Evolutionary conservation across 2,888 invertebrate genomes (phyloP), one percentile per base, ranked within the genome.

Genomic region (Lasioglossum vierecki): DNA sequence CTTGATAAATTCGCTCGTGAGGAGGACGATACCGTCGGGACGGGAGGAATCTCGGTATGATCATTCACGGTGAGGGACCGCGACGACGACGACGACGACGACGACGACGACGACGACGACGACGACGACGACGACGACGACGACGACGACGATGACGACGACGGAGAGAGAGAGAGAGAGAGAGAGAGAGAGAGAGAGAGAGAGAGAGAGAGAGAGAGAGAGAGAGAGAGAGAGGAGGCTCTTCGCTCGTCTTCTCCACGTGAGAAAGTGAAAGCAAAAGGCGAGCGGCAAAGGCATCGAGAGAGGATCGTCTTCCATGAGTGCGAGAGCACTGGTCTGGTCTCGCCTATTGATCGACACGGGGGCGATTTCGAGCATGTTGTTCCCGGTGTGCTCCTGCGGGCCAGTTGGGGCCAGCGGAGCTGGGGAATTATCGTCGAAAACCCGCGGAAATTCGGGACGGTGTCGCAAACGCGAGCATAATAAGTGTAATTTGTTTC

Each of bases 201-300:
- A n/a, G n/a, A n/a, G n/a, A n/a, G n/a, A n/a, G n/a, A n/a, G n/a
- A 8, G 26, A 13, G 70, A n/a, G 35, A 11, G 30, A 39, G 76
- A 79, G 22, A 3, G 4, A 39, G 68, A 1, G 18, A 74, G 1
- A 39, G 68, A 9, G 18, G 79, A 88, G 88, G 85, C 80, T 87
- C 89, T 91, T 88, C 86, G 79, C 86, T 87, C 80, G 88, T 87
- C 86, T 89, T 84, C 85, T 76, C 88, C 92, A 93, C 93, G 93
- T 93, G 93, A 93, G 93, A 93, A 93, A 93, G 93, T 93, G 93
- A 93, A 93, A 93, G 93, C 92, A 91, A 92, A 91, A 88, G 89
- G 84, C 86, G 87, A 88, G 83, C 72, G 81, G 57, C 49, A 53
- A 53, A 53, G 53, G 22, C 22, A 53, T 53, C 53, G 53, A 53